Base-by-base conservation (phyloP, 2,888 invertebrate genomes). In the Mythimna lalbum region DNA sequence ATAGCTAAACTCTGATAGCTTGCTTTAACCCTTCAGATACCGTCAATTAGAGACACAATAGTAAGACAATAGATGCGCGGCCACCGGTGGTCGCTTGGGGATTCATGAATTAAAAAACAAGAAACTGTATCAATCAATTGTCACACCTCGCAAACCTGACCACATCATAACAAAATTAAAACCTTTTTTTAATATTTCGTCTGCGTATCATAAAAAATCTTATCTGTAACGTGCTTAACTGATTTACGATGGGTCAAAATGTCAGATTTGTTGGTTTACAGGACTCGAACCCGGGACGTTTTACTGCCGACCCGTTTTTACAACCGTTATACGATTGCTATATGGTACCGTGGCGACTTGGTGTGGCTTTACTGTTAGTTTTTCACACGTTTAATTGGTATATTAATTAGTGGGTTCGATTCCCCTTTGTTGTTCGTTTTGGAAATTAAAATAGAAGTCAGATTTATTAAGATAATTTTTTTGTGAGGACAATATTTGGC, bases 201-300 rank as follows among this genome's bases (percentile, higher is more conserved):
- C 91, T 70, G 87, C 89, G 89, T 90, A 89, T 90, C 91, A 90
- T 94, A 94, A 90, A 94, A 92, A 94, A 91, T 87, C 91, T 94
- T 95, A 95, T 95, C 94, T 94, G 92, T 92, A 92, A 92, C 93
- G 94, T 92, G 95, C 90, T 93, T 95, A 95, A 95, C 94, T 95
- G 95, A 96, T 96, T 95, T 96, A 96, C 93, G 95, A 94, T 88
- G 88, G 94, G 95, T 95, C 94, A 95, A 94, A 93, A 95, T 95
- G 95, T 95, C 94, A 95, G 95, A 94, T 95, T 95, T 95, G 95
- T 95, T 95, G 92, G 95, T 95, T 95, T 94, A 94, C 93, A 88
- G 85, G 90, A 83, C 87, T 92, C 93, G 91, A 94, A 94, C 95
- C 91, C 87, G 92, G 93, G 93, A 91, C 93, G 92, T 89, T 94